Evolutionary conservation across 2,888 invertebrate species (phyloP).

Genomic region (Dioctria linearis): DNA sequence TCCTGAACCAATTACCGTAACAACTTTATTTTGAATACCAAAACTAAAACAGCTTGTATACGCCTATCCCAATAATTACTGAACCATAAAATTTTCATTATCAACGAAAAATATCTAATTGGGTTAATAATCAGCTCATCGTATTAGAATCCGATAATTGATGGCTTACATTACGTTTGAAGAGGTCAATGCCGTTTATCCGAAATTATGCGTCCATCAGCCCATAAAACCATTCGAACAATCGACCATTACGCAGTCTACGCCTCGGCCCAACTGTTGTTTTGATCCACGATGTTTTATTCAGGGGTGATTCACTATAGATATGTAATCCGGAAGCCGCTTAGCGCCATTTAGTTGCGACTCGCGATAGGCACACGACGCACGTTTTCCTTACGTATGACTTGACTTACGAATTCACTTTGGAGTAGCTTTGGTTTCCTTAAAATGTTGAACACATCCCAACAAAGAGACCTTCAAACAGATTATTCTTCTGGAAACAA

Average conservation of each 20-base stretch:
- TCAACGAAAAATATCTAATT: constrained; percentile 21
- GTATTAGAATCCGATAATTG: constrained; percentile 35
- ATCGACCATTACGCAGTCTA: constrained; percentile 37
- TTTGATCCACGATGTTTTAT: background rate
- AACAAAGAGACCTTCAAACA: constrained; percentile 15
- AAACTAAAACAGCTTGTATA: constrained; percentile 1
- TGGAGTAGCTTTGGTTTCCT: constrained; percentile 16
- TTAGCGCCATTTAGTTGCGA: constrained; percentile 14
- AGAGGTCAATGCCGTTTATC: constrained; percentile 27
- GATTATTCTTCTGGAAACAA: background rate
- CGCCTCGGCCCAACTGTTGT: background rate
- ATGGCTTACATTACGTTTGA: constrained; percentile 4
- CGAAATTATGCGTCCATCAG: constrained; percentile 44
- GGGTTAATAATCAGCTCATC: constrained; percentile 6
- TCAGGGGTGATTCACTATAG: constrained; percentile 4
- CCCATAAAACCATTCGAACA: constrained; percentile 38
- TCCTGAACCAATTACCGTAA: background rate
- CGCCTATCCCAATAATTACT: constrained; percentile 37
- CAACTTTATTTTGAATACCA: background rate
- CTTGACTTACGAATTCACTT: background rate
- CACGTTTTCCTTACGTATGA: constrained; percentile 26
- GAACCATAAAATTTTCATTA: constrained; percentile 36
- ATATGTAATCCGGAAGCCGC: constrained; percentile 20
- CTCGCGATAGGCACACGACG: background rate
- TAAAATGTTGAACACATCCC: constrained; percentile 14